Base-by-base conservation (phyloP, 2,113 vertebrate species). In the Agelaius tricolor region DNA sequence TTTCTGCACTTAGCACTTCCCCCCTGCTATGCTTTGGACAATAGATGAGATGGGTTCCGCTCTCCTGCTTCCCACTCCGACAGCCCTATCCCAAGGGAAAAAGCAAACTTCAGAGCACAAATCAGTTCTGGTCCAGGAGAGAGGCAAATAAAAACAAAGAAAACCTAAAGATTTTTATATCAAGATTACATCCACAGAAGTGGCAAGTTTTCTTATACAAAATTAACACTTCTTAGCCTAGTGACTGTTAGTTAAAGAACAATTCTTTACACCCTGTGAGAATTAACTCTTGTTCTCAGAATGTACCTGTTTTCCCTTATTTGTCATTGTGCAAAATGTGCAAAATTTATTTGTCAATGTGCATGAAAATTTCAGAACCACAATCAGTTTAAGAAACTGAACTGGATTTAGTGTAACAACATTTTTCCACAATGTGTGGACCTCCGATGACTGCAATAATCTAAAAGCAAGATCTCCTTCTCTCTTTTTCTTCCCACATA, bases 331-430 rank as follows among this genome's bases (percentile, higher is more conserved):
- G 63, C 26, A 2, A 28, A 35, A 35, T 35, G 35, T 35, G 35
- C 35, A 35, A 37, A 37, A 74, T 75, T 74, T 33, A 6, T 94
- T 84, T 85, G 54, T 89, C 62, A 59, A 28, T 61, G 15, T 82
- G 63, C 26, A 17, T 59, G n/a, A 91, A 79, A 68, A 96, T 88
- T 94, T 97, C 77, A 72, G 44, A 57, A 49, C 17, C 59, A 58
- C 71, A 88, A 83, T 85, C 43, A 78, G 51, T 87, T 96, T 49
- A 49, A 86, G 90, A 86, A 78, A 84, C 41, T 47, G 68, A 43
- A 82, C 59, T 54, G 66, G 27, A 81, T 92, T 95, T 86, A 75
- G 23, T 58, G 17, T 55, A 89, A 82, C 33, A 85, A 59, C 51
- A 54, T 23, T 89, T 96, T 72, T 61, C 89, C 69, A 84, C 61